phyloP scores from a whole-genome alignment of 2,113 vertebrate species.

The Mus spicilegus region DNA sequence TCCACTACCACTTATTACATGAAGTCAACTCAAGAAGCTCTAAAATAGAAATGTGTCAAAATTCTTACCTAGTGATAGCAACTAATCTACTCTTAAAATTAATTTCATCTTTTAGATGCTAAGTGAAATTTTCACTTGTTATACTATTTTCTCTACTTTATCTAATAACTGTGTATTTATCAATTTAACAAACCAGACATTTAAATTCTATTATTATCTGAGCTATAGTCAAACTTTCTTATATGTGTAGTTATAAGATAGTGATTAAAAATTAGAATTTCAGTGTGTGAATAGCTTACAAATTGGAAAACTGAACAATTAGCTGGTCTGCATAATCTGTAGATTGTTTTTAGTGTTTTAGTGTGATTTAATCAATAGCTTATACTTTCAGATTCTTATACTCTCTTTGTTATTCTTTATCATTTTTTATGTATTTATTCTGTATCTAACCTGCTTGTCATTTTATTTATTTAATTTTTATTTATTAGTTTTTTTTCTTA shows the following conservation, averaged over 20 bases:
- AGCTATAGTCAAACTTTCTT: neutral
- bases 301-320: neutral
- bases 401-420: neutral
- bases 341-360: neutral
- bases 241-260: neutral
- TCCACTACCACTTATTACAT: neutral
- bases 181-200: neutral
- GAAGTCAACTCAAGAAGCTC: neutral
- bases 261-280: neutral
- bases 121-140: neutral
- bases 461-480: too few relatives aligned
- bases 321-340: too few relatives aligned
- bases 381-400: neutral
- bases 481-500: neutral
- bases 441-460: neutral
- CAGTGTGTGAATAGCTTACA: neutral
- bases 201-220: neutral
- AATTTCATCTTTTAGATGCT: neutral
- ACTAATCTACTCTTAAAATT: neutral
- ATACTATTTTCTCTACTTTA: neutral
- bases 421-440: neutral
- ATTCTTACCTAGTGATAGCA: neutral
- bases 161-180: neutral
- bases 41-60: slow-evolving; percentile 5
- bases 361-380: neutral